These are phyloP conservation scores for Alouatta palliata DNA, from an alignment of 2,113 vertebrate genomes.

Conservation along the genomic window DNA sequence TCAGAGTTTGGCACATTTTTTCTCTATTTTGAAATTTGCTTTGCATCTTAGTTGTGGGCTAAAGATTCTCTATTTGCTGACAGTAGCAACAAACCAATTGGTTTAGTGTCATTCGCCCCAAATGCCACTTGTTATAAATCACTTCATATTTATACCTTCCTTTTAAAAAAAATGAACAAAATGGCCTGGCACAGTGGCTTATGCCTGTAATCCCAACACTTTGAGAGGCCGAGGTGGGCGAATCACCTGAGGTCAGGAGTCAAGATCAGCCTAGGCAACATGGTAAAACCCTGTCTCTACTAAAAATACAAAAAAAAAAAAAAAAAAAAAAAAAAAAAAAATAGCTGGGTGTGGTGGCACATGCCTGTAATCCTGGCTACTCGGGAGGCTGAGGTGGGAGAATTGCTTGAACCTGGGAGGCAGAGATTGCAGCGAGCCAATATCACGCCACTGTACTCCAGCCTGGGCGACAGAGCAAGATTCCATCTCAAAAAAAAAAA, in stretches of 20 bases:
- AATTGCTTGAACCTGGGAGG: background rate
- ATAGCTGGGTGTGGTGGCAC: background rate
- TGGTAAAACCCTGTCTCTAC: background rate
- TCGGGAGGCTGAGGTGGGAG: background rate
- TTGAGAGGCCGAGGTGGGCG: background rate
- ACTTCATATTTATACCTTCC: background rate
- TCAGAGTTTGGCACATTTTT: conserved; percentile 7
- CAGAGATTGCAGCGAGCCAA: background rate
- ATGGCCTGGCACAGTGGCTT: background rate
- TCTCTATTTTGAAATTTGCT: background rate
- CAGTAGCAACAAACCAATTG: background rate
- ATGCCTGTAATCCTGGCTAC: background rate
- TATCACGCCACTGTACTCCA: background rate
- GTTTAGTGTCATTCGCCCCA: background rate
- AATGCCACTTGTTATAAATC: background rate
- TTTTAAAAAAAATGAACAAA: conserved; percentile 9
- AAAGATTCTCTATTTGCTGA: background rate
- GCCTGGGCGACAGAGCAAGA: background rate
- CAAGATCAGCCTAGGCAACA: background rate
- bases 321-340: background rate
- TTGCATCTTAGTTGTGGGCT: background rate
- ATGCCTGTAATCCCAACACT: background rate
- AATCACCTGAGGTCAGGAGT: background rate
- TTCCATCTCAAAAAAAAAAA: background rate
- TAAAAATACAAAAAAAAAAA: too few relatives aligned